Evolutionary conservation across 1,140 invertebrate species (phyloP), one percentile per base, ranked within the genome.

Genomic region (Prorops nasuta): DNA sequence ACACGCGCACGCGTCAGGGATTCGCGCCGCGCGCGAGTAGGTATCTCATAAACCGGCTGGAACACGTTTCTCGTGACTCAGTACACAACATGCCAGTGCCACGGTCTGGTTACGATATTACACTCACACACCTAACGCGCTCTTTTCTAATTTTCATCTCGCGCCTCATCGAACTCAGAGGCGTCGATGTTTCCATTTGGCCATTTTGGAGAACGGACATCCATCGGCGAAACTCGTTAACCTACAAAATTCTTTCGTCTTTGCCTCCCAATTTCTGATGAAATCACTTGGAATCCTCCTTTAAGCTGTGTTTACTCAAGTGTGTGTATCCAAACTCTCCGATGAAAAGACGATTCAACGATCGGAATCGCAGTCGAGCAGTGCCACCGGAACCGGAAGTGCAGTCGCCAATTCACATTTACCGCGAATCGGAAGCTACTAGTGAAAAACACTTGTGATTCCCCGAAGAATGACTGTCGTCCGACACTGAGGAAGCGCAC

Each of bases 1-100:
- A 49, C 52, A 54, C 44, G 52, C 47, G 52, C 52, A 49, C 46
- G 42, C 22, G 24, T 6, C 24, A 16, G 28, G 35, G n/a, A n/a
- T n/a, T n/a, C n/a, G n/a, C n/a, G n/a, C n/a, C n/a, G n/a, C n/a
- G n/a, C 16, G n/a, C 28, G 40, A 44, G 16, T 22, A 24, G 16
- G 18, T 44, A 44, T 35, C 45, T 52, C 49, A 54, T 57, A 57
- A 57, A 45, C 38, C 55, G 45, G 51, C 45, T 40, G 50, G 39
- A 49, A 47, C 36, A 49, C 42, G 46, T 53, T 52, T 3, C 49
- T 18, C 46, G 24, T 49, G 55, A 57, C 36, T 57, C 55, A 54
- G 55, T 57, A 4, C 45, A 56, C 38, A 53, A 19, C 44, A 56
- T 49, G 44, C 54, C 41, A 51, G 31, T 44, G 44, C 51, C 41